Evolutionary conservation across 2,888 invertebrate species (phyloP).

Genomic region (Syritta pipiens): DNA sequence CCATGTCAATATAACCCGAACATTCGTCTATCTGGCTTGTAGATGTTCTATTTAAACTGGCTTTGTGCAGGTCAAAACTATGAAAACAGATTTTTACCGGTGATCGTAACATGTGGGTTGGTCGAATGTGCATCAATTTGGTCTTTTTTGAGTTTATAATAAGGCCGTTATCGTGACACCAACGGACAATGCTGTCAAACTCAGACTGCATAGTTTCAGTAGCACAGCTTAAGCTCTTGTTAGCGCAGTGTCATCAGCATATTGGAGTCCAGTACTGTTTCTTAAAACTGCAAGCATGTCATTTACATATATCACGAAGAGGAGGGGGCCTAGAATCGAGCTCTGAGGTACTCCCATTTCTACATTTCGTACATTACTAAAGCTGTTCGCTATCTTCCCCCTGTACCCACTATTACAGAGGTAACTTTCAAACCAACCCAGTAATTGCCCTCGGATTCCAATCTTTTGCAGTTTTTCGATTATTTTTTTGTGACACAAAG

Average conservation of each 20-base stretch:
- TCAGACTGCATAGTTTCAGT: constrained; percentile 3
- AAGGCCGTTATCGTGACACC: not conserved
- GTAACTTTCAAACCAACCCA: not conserved
- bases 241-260: constrained; percentile 4
- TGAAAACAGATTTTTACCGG: not conserved
- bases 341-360: constrained; percentile 8
- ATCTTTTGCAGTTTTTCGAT: not conserved
- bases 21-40: too few relatives aligned
- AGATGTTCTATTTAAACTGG: too few relatives aligned
- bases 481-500: not conserved
- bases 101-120: not conserved
- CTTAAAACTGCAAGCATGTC: constrained; percentile 71
- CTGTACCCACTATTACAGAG: constrained; percentile 71
- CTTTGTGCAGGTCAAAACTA: not conserved
- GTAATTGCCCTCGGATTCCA: not conserved
- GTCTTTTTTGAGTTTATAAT: constrained; percentile 6
- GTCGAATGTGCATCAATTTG: not conserved
- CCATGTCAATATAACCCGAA: too few relatives aligned
- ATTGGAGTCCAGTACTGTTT: not conserved
- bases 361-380: constrained; percentile 72
- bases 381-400: constrained; percentile 73
- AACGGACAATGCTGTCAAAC: not conserved
- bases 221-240: not conserved
- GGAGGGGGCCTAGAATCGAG: constrained; percentile 12
- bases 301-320: constrained; percentile 4